Evolutionary conservation across 2,797 vertebrate genomes (phyloP), one percentile per base, ranked within the genome.

Genomic region (Hydrocynus forskahlii): DNA sequence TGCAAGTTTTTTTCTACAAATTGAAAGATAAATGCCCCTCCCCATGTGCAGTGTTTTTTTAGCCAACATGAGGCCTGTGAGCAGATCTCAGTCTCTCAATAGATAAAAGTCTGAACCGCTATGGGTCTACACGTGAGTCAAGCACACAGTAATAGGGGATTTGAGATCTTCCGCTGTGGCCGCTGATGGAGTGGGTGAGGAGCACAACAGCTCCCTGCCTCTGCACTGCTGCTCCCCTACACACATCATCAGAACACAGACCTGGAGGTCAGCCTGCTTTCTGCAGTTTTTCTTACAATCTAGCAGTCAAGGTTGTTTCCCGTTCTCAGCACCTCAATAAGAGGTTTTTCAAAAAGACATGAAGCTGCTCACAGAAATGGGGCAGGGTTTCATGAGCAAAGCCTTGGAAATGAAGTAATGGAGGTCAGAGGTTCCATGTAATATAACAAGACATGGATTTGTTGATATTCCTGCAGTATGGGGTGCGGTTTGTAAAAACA

Each of bases 11-110:
- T 14, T 54, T 12, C 12, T 9, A 48, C 45, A 9, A 48, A 48
- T 35, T 35, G 35, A 10, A 48, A 48, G 45, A 48, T 48, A 35
- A 35, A 3, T 35, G 35, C 35, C 35, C 35, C 35, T 35, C 35
- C 35, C 35, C 4, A 1, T 48, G 1, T 59, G 5, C 9, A 17
- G 19, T 21, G 57, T 21, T 23, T 10, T 8, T 23, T 62, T 13
- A 89, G 80, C 81, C 83, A 78, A 63, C 78, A 81, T 86, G 85
- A 87, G 88, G 67, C 76, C 79, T 87, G 78, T 80, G 84, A 87
- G 3, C 5, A 80, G 81, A 81, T 10, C n/a, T n/a, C n/a, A n/a
- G n/a, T 72, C 73, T 43, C 67, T 68, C 25, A 78, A 76, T 23
- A 59, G 57, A 83, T 68, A 63, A 52, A 68, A 70, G 80, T 43